A percentile compares a stretch with the other conserved stretches of the same genome.
phyloP scores from a whole-genome alignment of 2,113 vertebrate genomes.

The Pangasianodon gigas region DNA sequence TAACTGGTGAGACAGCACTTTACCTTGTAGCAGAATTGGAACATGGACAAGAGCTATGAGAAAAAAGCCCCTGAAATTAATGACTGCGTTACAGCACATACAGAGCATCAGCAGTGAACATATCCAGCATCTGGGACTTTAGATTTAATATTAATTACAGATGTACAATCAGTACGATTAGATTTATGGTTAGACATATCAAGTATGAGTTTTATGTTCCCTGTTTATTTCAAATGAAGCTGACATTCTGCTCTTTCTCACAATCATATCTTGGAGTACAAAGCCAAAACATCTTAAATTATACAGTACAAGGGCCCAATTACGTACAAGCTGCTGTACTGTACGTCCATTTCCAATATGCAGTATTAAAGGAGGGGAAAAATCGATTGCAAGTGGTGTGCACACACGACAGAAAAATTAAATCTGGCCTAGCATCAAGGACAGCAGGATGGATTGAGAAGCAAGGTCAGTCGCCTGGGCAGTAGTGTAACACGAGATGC shows the following conservation, averaged over 20 bases:
- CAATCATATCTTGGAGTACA: background rate
- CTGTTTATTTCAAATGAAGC: background rate
- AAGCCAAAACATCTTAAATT: background rate
- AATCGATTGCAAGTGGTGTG: background rate
- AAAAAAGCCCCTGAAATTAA: background rate
- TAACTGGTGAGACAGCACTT: background rate
- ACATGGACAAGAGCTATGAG: background rate
- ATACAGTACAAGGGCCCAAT: background rate
- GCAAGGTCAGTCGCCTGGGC: constrained; percentile 45
- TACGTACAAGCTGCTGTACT: background rate
- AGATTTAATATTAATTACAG: background rate
- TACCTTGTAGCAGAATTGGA: background rate
- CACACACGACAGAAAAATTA: background rate
- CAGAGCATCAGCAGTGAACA: background rate
- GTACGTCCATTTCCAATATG: background rate
- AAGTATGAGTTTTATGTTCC: background rate
- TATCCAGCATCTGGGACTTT: background rate
- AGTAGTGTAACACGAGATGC: constrained; percentile 31
- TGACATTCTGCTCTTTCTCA: background rate
- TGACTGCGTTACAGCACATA: background rate
- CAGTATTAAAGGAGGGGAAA: background rate
- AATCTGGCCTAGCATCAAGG: constrained; percentile 27
- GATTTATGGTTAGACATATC: background rate
- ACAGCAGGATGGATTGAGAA: constrained; percentile 28
- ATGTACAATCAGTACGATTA: background rate